Evolutionary conservation across 35 echinoderm and acorn worm genomes (phyloP), one percentile per base, ranked within the genome.

Genomic region (Apostichopus californicus): DNA sequence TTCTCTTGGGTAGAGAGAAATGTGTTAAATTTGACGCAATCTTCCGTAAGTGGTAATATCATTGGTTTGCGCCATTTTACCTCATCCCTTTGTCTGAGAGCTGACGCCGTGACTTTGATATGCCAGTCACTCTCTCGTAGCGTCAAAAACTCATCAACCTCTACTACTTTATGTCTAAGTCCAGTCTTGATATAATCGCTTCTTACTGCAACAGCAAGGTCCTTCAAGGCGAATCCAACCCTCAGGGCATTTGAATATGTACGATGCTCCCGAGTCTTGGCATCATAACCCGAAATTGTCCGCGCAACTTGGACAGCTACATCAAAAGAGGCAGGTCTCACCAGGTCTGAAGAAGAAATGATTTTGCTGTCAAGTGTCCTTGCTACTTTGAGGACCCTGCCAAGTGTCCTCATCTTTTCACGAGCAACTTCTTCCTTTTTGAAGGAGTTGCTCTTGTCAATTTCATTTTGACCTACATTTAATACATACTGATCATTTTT

Each of bases 171-270:
- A n/a, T 73, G 63, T 64, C 90, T n/a, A 0, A 73, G 26, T 26
- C 87, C 59, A 5, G 1, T 0, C 24, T 83, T 92, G 24, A 94
- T 94, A 10, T 73, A n/a, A n/a, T n/a, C n/a, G n/a, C n/a, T n/a
- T n/a, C n/a, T n/a, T n/a, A n/a, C n/a, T n/a, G n/a, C n/a, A n/a
- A n/a, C n/a, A 13, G 93, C 93, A 5, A 94, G 65, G 26, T 94
- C 93, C 78, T 64, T 91, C 4, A 86, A 23, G 18, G 93, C 93
- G 92, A 94, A 94, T 1, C 93, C 90, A 3, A 92, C 90, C 21
- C 93, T 94, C 9, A 28, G 8, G 13, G 93, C 93, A 94, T 81
- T 94, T 6, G 89, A 92, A 57, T 94, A 94, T 5, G 89, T n/a
- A 11, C 87, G 15, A 25, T 94, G 66, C 28, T 57, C 18, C 68